These are phyloP conservation scores for Amphiprion ocellaris DNA, from an alignment of 2,113 vertebrate species.

Conservation along the genomic window DNA sequence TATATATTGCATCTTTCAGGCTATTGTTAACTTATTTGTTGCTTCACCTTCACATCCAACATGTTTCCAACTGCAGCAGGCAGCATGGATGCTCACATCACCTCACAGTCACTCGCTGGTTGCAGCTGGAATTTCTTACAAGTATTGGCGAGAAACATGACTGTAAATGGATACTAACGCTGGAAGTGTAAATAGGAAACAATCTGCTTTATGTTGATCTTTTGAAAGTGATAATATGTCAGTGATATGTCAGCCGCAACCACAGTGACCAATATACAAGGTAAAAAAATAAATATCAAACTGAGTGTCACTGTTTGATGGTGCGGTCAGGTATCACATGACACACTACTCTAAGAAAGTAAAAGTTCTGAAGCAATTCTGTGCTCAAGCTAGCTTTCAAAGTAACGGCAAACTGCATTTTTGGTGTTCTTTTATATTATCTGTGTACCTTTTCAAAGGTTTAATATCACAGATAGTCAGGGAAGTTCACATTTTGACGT, in stretches of 20 bases:
- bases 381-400: neutral
- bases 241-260: neutral
- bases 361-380: neutral
- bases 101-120: neutral
- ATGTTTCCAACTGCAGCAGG: neutral
- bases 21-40: neutral
- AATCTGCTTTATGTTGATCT: too few species aligned
- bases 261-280: neutral
- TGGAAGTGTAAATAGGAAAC: neutral
- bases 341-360: neutral
- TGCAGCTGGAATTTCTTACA: neutral
- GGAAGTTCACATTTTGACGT: constrained; percentile 49
- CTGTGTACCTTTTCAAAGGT: constrained; percentile 25
- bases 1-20: neutral
- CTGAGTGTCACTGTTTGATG: neutral
- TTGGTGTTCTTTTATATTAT: neutral
- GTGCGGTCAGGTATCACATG: neutral
- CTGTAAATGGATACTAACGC: neutral
- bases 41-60: neutral
- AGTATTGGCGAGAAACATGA: neutral
- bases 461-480: constrained; percentile 31
- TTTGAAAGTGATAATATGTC: neutral
- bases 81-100: neutral
- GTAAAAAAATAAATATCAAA: neutral
- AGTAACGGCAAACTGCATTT: neutral